Base-by-base conservation (phyloP, 2,113 vertebrate genomes). In the Picathartes gymnocephalus region DNA sequence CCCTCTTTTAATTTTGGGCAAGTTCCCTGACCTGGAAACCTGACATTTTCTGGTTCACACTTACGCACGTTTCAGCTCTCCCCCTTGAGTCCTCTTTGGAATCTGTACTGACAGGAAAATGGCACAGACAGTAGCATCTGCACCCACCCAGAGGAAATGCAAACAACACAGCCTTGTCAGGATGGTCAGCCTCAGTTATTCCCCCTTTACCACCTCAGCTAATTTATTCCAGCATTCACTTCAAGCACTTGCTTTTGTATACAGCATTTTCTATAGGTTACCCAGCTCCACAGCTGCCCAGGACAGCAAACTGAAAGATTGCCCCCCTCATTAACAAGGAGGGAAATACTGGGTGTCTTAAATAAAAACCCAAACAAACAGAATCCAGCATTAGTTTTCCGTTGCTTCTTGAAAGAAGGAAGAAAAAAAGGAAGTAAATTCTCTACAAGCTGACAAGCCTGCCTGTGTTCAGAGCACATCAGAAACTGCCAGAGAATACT, bases 21-120 rank as follows among this genome's bases (percentile, higher is more conserved):
- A 66, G 45, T 73, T 84, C 24, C 48, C 53, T 95, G 95, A 90
- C 90, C 90, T 95, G 74, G 68, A 96, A 96, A 95, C 40, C 53
- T 91, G 90, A 73, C 57, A 83, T 96, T 97, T 94, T 88, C 92
- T 90, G 25, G 72, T 86, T 92, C 74, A 76, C 73, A 81, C 56
- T 84, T 76, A 28, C 2, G 66, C 42, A 81, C 60, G 56, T 90
- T 94, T 87, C 37, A 94, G 53, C 57, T 93, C 10, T 73, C 69
- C 48, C 71, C 51, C 54, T 86, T 35, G 33, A 93, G 57, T 66
- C 42, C 33, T 81, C 20, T 76, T 84, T 85, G 71, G 62, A 66
- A 87, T 70, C 79, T 47, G 62, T 58, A 50, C 62, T 81, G 90
- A 88, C 84, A 94, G 71, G 48, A 62, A 91, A 90, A 92, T 39